Conservation (phyloP, 2,113 vertebrate species). For the Rhodinocichla rosea region DNA sequence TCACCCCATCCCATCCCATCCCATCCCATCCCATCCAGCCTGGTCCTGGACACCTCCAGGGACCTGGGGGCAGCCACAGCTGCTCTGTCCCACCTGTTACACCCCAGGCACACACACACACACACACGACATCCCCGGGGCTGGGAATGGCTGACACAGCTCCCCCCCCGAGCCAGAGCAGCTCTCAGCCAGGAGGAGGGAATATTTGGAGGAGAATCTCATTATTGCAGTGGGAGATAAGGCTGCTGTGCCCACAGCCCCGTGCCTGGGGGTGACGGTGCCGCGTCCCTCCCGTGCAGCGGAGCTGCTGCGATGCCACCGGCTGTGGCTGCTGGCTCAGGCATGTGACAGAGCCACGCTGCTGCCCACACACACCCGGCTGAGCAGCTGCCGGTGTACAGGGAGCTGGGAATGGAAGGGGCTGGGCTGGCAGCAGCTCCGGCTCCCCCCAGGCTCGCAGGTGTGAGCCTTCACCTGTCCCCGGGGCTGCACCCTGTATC, state of each 20-base stretch:
- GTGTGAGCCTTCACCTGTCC: background rate
- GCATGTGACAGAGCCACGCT: background rate
- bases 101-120: fast-evolving
- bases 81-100: background rate
- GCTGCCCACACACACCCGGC: constrained; percentile 11
- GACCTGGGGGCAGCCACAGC: background rate
- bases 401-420: background rate
- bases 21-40: background rate
- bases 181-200: background rate
- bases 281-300: fast-evolving
- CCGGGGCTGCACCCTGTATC: background rate
- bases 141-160: fast-evolving
- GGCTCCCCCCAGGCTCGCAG: background rate
- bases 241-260: background rate
- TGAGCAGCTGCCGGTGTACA: background rate
- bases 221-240: fast-evolving
- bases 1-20: background rate
- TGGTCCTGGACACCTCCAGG: background rate
- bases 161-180: fast-evolving
- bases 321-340: background rate
- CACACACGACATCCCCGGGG: fast-evolving
- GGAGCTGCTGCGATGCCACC: background rate
- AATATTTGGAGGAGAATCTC: background rate
- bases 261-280: background rate
- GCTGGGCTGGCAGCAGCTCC: background rate